Conservation (phyloP, 1,140 invertebrate species). For the Wiebesia pumilae region DNA sequence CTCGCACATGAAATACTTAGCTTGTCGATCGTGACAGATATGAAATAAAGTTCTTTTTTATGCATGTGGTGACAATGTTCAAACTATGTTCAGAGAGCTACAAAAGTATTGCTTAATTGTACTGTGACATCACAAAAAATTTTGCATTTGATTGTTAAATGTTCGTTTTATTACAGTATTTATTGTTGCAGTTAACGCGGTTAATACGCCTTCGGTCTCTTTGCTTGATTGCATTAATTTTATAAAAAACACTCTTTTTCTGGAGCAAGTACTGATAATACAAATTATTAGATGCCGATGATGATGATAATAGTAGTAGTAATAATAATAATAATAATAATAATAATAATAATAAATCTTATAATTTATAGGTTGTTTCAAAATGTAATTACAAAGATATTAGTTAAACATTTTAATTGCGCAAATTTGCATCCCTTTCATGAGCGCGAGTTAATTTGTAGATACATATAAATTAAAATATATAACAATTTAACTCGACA, state of each 20-base stretch:
- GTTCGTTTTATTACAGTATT: neutral
- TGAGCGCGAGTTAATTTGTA: neutral
- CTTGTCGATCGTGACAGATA: no score
- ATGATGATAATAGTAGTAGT: no score
- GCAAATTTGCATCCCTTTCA: neutral
- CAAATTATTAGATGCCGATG: neutral
- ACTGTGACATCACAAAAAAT: neutral
- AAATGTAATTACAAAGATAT: neutral
- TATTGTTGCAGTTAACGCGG: neutral
- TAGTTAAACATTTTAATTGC: neutral
- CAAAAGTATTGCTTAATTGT: neutral
- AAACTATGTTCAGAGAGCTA: neutral
- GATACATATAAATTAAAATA: neutral
- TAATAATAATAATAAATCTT: neutral
- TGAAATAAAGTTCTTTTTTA: neutral
- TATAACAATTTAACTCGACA: neutral
- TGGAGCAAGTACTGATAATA: neutral
- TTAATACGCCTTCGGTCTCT: neutral
- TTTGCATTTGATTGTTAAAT: neutral
- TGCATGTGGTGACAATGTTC: no score
- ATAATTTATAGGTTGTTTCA: neutral
- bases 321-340: neutral
- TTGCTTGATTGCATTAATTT: neutral
- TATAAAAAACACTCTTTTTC: neutral
- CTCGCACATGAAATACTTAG: neutral